Percentiles rank a stretch among this genome's conserved stretches.
These are phyloP conservation scores for Halocaridina rubra DNA, from an alignment of 2,888 invertebrate species.

Conservation along the genomic window DNA sequence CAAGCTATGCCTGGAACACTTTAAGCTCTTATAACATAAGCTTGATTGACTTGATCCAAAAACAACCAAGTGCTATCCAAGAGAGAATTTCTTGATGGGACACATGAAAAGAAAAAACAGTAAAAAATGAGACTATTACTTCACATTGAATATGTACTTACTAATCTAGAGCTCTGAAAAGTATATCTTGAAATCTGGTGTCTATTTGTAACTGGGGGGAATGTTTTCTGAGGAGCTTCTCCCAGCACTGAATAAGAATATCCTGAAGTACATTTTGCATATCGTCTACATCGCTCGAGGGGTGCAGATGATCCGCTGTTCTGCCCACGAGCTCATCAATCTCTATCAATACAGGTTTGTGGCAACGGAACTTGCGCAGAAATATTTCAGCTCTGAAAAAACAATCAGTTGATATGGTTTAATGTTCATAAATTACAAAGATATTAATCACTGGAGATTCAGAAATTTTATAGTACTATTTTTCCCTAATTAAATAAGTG, in stretches of 20 bases:
- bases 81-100: neutral
- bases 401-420: too few species aligned
- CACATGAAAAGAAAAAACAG: neutral
- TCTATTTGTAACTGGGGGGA: conserved; percentile 42
- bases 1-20: neutral
- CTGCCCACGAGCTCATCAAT: conserved; percentile 18
- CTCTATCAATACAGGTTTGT: conserved; percentile 36
- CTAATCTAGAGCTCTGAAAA: conserved; percentile 61
- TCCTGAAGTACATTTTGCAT: conserved; percentile 53
- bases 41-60: neutral
- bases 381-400: conserved; percentile 56
- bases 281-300: conserved; percentile 37
- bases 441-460: too few species aligned
- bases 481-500: too few species aligned
- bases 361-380: conserved; percentile 50
- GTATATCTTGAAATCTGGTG: conserved; percentile 52
- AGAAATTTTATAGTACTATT: too few species aligned
- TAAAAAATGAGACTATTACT: neutral
- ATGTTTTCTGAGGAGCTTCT: conserved; percentile 50
- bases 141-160: conserved; percentile 13
- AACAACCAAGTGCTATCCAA: neutral
- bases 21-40: neutral
- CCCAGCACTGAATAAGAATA: conserved; percentile 49
- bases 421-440: too few species aligned
- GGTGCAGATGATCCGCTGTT: conserved; percentile 10